Percentiles rank a stretch among this genome's conserved stretches.
Evolutionary conservation across 2,113 vertebrate species (phyloP).

Genomic region (Epinephelus cyanopodus): DNA sequence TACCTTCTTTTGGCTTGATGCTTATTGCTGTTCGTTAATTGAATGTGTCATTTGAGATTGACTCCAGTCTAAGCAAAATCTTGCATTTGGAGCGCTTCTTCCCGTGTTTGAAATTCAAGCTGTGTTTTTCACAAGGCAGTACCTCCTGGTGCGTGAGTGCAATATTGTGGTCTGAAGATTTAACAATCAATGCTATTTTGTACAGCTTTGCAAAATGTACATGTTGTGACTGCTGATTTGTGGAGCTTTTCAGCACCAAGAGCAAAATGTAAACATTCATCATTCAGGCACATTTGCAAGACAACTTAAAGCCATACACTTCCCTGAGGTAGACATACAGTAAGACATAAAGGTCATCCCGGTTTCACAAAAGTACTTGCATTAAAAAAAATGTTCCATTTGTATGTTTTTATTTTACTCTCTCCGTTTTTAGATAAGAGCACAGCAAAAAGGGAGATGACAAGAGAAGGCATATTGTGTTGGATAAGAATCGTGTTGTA

Average conservation of each 20-base stretch:
- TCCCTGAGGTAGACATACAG: constrained; percentile 76
- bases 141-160: constrained; percentile 80
- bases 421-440: constrained; percentile 73
- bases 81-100: constrained; percentile 75
- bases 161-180: constrained; percentile 83
- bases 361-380: constrained; percentile 26
- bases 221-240: constrained; percentile 84
- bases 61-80: constrained; percentile 71
- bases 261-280: constrained; percentile 81
- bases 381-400: constrained; percentile 48
- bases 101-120: constrained; percentile 77
- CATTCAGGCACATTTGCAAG: constrained; percentile 75
- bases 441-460: constrained; percentile 67
- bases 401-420: constrained; percentile 67
- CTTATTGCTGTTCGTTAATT: constrained; percentile 82
- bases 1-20: constrained; percentile 75
- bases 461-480: constrained; percentile 56
- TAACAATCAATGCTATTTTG: constrained; percentile 85
- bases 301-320: constrained; percentile 86
- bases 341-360: constrained; percentile 57
- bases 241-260: constrained; percentile 81
- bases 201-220: constrained; percentile 85
- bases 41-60: constrained; percentile 79
- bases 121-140: constrained; percentile 79
- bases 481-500: constrained; percentile 71